Conservation (phyloP, 64 coral and sea anemone genomes). For the Orbicella faveolata region DNA sequence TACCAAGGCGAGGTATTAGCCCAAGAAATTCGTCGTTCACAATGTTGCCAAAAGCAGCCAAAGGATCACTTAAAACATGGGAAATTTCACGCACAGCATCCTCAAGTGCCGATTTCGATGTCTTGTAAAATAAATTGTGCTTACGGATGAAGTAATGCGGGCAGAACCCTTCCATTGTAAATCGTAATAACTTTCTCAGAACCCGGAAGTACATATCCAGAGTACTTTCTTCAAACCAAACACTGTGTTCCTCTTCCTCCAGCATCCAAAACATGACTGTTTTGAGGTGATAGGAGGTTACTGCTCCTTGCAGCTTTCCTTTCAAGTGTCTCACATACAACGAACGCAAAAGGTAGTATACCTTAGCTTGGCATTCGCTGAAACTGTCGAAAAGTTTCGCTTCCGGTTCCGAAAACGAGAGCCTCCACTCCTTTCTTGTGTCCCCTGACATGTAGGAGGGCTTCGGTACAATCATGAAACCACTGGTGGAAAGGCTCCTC, state of each 20-base stretch:
- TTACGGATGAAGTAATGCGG: slow-evolving; percentile 25
- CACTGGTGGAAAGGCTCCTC: neutral
- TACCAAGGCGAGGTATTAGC: neutral
- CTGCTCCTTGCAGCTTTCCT: neutral
- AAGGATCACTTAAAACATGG: neutral
- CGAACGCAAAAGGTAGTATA: slow-evolving; percentile 18
- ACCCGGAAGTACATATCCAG: neutral
- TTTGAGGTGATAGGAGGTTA: slow-evolving; percentile 32
- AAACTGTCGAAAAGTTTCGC: slow-evolving; percentile 5
- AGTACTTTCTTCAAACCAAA: slow-evolving; percentile 8
- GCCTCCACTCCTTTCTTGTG: slow-evolving; percentile 8
- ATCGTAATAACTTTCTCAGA: neutral
- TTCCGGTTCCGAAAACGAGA: slow-evolving; percentile 26
- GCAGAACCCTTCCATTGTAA: neutral
- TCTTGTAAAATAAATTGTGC: slow-evolving; percentile 35
- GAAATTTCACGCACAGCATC: neutral
- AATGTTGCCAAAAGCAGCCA: neutral
- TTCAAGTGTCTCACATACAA: slow-evolving; percentile 9
- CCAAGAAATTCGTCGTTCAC: neutral
- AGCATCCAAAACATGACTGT: slow-evolving; percentile 45
- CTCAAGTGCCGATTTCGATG: neutral
- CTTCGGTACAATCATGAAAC: slow-evolving; percentile 27
- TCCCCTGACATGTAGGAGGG: slow-evolving; percentile 1
- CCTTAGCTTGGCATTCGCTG: slow-evolving; percentile 2
- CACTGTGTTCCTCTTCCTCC: neutral